A percentile compares a stretch with the other conserved stretches of the same genome.
These are phyloP conservation scores for Clanis bilineata DNA, from an alignment of 2,888 invertebrate genomes.

Conservation along the genomic window DNA sequence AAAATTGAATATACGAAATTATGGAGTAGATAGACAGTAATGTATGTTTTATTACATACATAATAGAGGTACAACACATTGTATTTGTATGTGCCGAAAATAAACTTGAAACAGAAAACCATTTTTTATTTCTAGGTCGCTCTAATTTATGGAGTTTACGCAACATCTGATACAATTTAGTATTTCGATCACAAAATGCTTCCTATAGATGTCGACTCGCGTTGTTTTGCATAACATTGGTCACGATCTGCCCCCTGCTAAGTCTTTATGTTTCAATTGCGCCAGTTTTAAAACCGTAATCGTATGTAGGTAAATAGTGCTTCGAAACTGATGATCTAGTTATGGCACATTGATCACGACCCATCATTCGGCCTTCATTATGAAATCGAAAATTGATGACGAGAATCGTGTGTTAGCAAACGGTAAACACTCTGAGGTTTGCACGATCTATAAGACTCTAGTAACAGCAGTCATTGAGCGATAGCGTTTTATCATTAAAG, in stretches of 20 bases:
- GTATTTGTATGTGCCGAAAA: too few relatives aligned
- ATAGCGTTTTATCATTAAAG: not conserved
- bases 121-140: slow-evolving; percentile 30
- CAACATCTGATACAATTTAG: slow-evolving; percentile 12
- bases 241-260: slow-evolving; percentile 61
- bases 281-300: slow-evolving; percentile 60
- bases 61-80: too few relatives aligned
- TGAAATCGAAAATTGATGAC: slow-evolving; percentile 62
- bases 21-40: too few relatives aligned
- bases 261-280: slow-evolving; percentile 63
- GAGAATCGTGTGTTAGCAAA: slow-evolving; percentile 3
- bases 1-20: too few relatives aligned
- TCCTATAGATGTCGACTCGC: slow-evolving; percentile 56
- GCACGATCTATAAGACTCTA: not conserved
- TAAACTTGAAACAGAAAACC: too few relatives aligned
- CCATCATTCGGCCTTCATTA: slow-evolving; percentile 59
- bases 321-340: slow-evolving; percentile 62
- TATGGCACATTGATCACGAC: slow-evolving; percentile 36
- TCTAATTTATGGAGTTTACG: slow-evolving; percentile 14
- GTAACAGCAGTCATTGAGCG: not conserved
- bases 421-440: not conserved
- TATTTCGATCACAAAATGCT: slow-evolving; percentile 51
- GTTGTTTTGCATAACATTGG: slow-evolving; percentile 65
- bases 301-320: slow-evolving; percentile 61
- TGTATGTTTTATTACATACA: too few relatives aligned